Conservation (phyloP, 2,888 invertebrate genomes). For the Chouioia cunea region DNA sequence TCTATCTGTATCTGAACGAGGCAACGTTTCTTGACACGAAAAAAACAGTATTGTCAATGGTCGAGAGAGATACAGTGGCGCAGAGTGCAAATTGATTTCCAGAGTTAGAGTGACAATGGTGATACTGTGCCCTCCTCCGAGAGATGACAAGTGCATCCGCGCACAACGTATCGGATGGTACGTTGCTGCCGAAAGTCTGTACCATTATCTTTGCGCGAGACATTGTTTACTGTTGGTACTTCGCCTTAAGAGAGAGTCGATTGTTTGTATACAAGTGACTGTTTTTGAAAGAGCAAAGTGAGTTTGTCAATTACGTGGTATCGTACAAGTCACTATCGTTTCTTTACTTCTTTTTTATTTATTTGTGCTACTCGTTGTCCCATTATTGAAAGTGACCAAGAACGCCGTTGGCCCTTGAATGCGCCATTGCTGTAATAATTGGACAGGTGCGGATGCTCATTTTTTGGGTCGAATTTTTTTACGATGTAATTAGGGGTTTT, state of each 20-base stretch:
- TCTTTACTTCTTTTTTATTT: no score
- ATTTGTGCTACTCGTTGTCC: no score
- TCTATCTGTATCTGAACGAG: no score
- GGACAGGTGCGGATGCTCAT: no score
- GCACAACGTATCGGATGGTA: neutral
- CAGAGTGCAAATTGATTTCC: conserved; percentile 25
- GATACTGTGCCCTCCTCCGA: neutral
- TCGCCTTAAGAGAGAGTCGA: neutral
- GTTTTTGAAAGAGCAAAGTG: neutral
- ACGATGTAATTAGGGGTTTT: no score
- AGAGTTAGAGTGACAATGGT: neutral
- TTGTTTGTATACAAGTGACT: neutral
- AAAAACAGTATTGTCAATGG: neutral
- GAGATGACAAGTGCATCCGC: neutral
- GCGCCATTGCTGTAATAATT: no score
- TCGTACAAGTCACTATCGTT: neutral
- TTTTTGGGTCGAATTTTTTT: no score
- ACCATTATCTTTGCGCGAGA: conserved; percentile 45
- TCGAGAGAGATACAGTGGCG: no score
- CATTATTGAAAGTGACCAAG: no score
- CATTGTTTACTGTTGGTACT: conserved; percentile 40
- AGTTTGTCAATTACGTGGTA: conserved; percentile 30
- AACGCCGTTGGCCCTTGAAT: no score
- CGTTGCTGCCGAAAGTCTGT: conserved; percentile 33
- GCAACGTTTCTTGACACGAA: no score